These are phyloP conservation scores for Mayetiola destructor DNA, from an alignment of 2,888 invertebrate species.

Conservation along the genomic window DNA sequence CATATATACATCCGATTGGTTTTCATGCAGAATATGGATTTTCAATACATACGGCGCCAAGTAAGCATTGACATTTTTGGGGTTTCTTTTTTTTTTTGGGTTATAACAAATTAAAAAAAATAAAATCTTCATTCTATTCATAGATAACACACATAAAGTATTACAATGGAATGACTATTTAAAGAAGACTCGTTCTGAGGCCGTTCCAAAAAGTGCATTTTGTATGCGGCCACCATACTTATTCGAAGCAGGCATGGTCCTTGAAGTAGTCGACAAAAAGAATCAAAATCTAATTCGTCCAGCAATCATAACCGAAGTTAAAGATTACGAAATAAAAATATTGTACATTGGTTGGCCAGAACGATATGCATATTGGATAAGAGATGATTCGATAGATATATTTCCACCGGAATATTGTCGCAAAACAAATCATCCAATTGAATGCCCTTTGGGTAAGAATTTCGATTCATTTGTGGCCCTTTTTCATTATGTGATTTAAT, in stretches of 20 bases:
- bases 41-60: conserved; percentile 33
- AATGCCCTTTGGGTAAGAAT: conserved; percentile 61
- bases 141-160: neutral
- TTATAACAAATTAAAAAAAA: neutral
- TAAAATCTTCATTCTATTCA: neutral
- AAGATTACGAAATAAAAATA: conserved; percentile 60
- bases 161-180: conserved; percentile 67
- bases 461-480: neutral
- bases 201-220: conserved; percentile 72
- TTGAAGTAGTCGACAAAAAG: conserved; percentile 75
- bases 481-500: neutral
- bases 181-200: conserved; percentile 52
- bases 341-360: conserved; percentile 83
- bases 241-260: conserved; percentile 70
- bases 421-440: conserved; percentile 74
- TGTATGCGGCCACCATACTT: conserved; percentile 60
- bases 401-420: conserved; percentile 87
- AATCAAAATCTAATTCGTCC: conserved; percentile 74
- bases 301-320: conserved; percentile 62
- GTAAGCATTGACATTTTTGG: conserved; percentile 11
- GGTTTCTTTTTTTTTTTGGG: neutral
- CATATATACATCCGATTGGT: conserved; percentile 84
- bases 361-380: conserved; percentile 73
- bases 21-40: conserved; percentile 76
- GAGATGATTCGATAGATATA: conserved; percentile 79